Evolutionary conservation across 1,140 invertebrate genomes (phyloP).

Genomic region (Drosophila simulans): DNA sequence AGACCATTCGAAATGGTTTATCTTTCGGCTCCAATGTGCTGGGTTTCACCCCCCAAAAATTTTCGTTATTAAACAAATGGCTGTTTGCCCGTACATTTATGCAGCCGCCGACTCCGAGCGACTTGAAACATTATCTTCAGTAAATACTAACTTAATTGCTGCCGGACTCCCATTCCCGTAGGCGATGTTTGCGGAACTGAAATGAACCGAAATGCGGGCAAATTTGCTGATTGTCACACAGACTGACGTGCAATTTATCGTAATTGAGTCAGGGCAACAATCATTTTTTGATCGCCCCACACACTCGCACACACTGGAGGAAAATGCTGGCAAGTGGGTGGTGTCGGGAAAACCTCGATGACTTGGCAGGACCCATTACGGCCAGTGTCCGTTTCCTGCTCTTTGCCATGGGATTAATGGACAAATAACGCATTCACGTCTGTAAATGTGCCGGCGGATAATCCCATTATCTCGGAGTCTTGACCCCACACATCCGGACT

Average conservation of each 20-base stretch:
- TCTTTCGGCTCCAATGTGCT: background rate
- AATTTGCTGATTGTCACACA: constrained; percentile 48
- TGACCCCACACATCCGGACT: constrained; percentile 16
- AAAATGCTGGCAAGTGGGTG: constrained; percentile 1
- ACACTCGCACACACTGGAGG: background rate
- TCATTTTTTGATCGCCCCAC: constrained; percentile 47
- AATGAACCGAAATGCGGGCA: constrained; percentile 36
- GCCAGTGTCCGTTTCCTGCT: constrained; percentile 27
- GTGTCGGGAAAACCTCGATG: constrained; percentile 9
- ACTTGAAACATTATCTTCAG: constrained; percentile 47
- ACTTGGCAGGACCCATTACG: constrained; percentile 43
- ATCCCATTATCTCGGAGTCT: constrained; percentile 47
- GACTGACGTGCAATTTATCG: constrained; percentile 52
- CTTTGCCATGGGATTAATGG: constrained; percentile 44
- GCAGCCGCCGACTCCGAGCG: constrained; percentile 9
- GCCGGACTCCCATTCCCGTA: constrained; percentile 28
- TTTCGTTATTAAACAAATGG: constrained; percentile 13
- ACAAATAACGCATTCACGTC: constrained; percentile 46
- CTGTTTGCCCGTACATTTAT: constrained; percentile 33
- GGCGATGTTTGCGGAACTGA: constrained; percentile 40
- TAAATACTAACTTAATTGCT: constrained; percentile 51
- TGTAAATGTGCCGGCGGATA: constrained; percentile 49
- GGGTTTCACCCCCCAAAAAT: background rate
- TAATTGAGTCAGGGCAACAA: constrained; percentile 48
- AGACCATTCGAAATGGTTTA: background rate